Evolutionary conservation across 2,113 vertebrate species (phyloP), one percentile per base, ranked within the genome.

Genomic region (Scophthalmus maximus): DNA sequence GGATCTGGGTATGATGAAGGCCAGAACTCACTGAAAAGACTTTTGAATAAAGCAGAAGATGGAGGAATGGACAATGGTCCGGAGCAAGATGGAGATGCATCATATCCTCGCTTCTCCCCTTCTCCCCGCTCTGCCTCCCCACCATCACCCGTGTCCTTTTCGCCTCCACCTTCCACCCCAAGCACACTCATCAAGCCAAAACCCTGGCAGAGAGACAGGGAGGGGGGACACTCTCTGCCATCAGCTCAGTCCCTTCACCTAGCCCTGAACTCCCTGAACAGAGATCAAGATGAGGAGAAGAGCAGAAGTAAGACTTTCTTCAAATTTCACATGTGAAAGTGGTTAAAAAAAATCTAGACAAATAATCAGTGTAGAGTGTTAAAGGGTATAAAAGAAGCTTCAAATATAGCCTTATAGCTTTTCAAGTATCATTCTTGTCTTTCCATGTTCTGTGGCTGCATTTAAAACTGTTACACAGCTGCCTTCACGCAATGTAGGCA

Each of bases 181-280:
- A 73, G 23, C 78, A 94, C 92, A 14, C 90, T 94, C 68, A 92
- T 92, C 76, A 92, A 93, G 81, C 89, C 92, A 68, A 91, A 87
- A 71, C 85, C 90, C 5, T 86, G 90, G 85, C 92, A 88, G 78
- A 89, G 90, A 85, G 92, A 92, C n/a, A 79, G 89, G 53, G 91
- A 93, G 17, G 89, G 89, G 34, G 91, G 93, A 30, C 88, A 91
- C 82, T 91, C 93, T 10, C 89, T 93, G 57, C 92, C 88, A 0
- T 87, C 92, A 0, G 86, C 93, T 34, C 93, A 93, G 76, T 94
- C 93, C 0, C 92, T 95, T 30, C 93, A 95, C 76, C 87, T 95
- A 78, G 93, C 93, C 56, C 88, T 95, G 38, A 92, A 95, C 81
- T 93, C 94, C 23, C 89, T 94, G 65, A 92, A 91, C 86, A 84